These are phyloP conservation scores for Cyclophora albipunctata DNA, from an alignment of 2,888 invertebrate species.

Conservation along the genomic window DNA sequence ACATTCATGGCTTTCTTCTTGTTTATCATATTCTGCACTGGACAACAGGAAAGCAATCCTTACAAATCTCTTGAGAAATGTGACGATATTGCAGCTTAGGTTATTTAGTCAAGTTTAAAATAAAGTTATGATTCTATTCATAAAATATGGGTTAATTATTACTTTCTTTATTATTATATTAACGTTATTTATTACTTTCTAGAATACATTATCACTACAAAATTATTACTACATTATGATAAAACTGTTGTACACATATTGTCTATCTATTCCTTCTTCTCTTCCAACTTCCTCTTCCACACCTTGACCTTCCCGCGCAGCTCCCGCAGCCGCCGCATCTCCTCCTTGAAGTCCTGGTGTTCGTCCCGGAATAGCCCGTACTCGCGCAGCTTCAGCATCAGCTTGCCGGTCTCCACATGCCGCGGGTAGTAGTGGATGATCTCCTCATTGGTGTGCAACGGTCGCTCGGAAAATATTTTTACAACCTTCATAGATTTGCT, in stretches of 20 bases:
- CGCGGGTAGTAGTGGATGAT: conserved; percentile 91
- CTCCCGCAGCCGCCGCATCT: conserved; percentile 84
- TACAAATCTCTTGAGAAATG: conserved; percentile 13
- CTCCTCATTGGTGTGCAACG: conserved; percentile 82
- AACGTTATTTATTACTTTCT: too few species aligned
- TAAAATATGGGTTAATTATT: too few species aligned
- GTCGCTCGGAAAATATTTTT: conserved; percentile 83
- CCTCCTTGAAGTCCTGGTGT: conserved; percentile 91
- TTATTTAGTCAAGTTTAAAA: neutral
- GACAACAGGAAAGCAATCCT: conserved; percentile 10
- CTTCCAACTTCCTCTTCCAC: conserved; percentile 65
- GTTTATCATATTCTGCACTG: conserved; percentile 20
- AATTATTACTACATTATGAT: too few species aligned
- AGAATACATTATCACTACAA: too few species aligned
- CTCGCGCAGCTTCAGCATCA: conserved; percentile 82
- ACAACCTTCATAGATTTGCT: conserved; percentile 87
- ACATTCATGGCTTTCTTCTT: conserved; percentile 18
- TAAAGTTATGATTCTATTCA: too few species aligned
- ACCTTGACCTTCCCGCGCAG: conserved; percentile 84
- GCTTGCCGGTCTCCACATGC: conserved; percentile 82
- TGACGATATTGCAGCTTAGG: neutral
- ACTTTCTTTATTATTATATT: too few species aligned
- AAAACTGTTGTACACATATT: neutral
- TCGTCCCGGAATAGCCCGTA: conserved; percentile 91
- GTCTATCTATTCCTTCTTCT: conserved; percentile 43